Percentiles rank a stretch among this genome's conserved stretches.
These are phyloP conservation scores for Capromys pilorides DNA, from an alignment of 2,797 vertebrate genomes.

Conservation along the genomic window DNA sequence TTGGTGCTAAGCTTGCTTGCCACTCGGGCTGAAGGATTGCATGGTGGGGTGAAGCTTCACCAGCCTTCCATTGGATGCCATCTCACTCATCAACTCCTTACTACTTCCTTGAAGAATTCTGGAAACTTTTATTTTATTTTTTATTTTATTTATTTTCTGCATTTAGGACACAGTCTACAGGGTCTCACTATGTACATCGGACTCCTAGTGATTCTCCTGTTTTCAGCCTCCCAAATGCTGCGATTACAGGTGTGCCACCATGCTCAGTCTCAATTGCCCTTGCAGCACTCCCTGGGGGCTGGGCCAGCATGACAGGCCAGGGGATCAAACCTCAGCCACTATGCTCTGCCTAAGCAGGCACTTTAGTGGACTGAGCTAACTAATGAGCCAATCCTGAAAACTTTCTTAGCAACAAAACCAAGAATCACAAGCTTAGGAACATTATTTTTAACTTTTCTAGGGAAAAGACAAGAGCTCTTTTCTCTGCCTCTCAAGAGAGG, in stretches of 20 bases:
- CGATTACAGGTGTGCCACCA: no score
- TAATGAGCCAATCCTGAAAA: background rate
- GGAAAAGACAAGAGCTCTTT: conserved; percentile 74
- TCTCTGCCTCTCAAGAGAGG: conserved; percentile 75
- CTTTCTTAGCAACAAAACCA: conserved; percentile 28
- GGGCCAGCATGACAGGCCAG: no score
- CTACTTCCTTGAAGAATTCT: conserved; percentile 8
- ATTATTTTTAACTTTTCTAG: conserved; percentile 76
- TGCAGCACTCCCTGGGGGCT: no score
- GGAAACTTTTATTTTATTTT: background rate
- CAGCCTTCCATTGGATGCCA: background rate
- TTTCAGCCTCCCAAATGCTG: no score
- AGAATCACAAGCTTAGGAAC: conserved; percentile 47
- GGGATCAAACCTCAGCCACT: no score
- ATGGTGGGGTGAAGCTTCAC: background rate
- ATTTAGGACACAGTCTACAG: no score
- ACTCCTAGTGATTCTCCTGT: no score
- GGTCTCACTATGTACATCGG: no score
- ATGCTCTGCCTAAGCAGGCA: no score
- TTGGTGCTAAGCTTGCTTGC: background rate
- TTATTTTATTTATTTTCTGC: no score
- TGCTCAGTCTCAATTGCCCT: no score
- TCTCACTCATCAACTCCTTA: background rate
- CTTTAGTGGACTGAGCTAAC: no score
- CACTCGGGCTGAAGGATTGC: background rate